Base-by-base conservation (phyloP, 2,113 vertebrate species). In the Centrocercus urophasianus region DNA sequence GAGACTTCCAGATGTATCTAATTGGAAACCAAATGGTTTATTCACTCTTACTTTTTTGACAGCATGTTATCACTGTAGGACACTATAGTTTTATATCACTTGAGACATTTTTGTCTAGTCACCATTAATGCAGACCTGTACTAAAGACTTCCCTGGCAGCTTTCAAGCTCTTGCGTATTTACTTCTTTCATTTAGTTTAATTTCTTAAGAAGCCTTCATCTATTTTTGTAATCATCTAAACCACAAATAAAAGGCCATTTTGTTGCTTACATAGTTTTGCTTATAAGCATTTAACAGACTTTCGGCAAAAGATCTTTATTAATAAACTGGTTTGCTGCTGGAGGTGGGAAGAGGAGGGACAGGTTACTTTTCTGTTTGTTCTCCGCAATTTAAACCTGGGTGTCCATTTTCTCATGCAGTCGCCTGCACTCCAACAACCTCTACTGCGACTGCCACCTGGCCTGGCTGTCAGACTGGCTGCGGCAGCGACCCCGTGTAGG, bases 361-460 rank as follows among this genome's bases (percentile, higher is more conserved):
- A 1, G 25, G 8, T 43, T 25, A 6, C 30, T 70, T 14, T 64
- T 34, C 43, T 30, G 19, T 40, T 48, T 7, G 11, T 22, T 30
- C 56, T 66, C 65, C 17, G 36, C 88, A 8, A 69, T 90, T 75
- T 65, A 19, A 79, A 87, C 38, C 19, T 83, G 54, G 74, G 42
- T 3, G 0, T 81, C n/a, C 83, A 79, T 79, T 6, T 25, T 89
- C 54, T 88, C 63, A 1, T 61, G 48, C 92, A 99, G 99, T 93
- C 99, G 99, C 57, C 98, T 99, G n/a, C 99, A 99, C 95, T 99
- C 99, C 78, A 99, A 99, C 98, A 99, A 99, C 98, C 98, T 99
- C 85, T 98, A 98, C 74, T 99, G 99, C 63, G 99, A 99, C 77
- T 99, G 99, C 96, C 98, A 99, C 88, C 98, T 99, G 95, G 99